Evolutionary conservation across 2,888 invertebrate species (phyloP).

Genomic region (Drosophila subquinaria): DNA sequence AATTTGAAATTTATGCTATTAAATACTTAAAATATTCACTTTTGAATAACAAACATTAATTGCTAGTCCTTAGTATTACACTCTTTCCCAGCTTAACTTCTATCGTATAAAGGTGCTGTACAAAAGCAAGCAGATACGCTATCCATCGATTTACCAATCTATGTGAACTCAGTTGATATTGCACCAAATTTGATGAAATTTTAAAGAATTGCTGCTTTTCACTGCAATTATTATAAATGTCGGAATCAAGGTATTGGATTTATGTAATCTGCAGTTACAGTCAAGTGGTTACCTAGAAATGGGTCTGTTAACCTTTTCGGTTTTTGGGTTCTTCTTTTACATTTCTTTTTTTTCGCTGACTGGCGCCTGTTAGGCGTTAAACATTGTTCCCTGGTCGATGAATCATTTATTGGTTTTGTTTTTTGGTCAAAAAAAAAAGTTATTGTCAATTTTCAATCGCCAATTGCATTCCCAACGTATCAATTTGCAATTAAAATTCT

Average conservation of each 20-base stretch:
- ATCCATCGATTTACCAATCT: neutral
- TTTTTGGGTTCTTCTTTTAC: slow-evolving; percentile 1
- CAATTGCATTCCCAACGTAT: slow-evolving; percentile 59
- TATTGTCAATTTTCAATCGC: slow-evolving; percentile 24
- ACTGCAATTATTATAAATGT: neutral
- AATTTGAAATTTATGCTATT: no score
- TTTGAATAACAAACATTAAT: neutral
- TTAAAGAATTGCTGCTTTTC: neutral
- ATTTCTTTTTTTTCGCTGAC: slow-evolving; percentile 45
- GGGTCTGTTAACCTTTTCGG: slow-evolving; percentile 53
- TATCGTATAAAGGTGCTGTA: neutral
- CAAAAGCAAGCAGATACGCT: neutral
- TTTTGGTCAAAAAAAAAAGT: slow-evolving; percentile 8
- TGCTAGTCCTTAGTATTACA: neutral
- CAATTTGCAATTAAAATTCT: slow-evolving; percentile 59
- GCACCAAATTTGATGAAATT: neutral
- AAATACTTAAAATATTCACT: neutral
- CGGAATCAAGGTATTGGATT: slow-evolving; percentile 3
- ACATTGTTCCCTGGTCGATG: slow-evolving; percentile 24
- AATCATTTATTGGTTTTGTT: slow-evolving; percentile 29
- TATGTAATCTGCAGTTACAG: slow-evolving; percentile 26
- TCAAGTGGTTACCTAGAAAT: slow-evolving; percentile 33
- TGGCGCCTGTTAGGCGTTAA: slow-evolving; percentile 46
- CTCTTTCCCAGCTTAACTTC: neutral
- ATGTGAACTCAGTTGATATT: slow-evolving; percentile 7